Evolutionary conservation across 2,113 vertebrate genomes (phyloP).

Genomic region (Prietella phreatophila): DNA sequence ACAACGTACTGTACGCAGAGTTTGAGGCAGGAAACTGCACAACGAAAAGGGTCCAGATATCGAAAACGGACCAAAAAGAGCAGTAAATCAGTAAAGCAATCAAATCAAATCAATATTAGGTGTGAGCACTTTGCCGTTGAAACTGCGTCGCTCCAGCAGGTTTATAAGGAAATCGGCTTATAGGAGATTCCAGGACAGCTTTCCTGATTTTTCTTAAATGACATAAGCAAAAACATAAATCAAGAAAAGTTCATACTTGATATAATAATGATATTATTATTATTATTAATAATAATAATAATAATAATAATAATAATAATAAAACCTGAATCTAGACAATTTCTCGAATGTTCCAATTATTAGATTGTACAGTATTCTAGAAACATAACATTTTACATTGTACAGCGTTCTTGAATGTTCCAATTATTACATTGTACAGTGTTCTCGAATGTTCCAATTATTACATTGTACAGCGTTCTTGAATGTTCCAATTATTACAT

Average conservation of each 20-base stretch:
- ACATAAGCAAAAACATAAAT: neutral
- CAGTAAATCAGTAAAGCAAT: neutral
- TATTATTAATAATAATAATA: too few relatives aligned
- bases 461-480: too few relatives aligned
- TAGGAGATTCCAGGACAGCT: neutral
- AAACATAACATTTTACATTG: neutral
- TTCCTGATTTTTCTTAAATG: neutral
- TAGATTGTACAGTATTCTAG: too few relatives aligned
- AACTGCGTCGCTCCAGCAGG: neutral
- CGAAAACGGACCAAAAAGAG: neutral
- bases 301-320: too few relatives aligned
- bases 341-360: too few relatives aligned
- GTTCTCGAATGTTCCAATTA: too few relatives aligned
- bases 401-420: too few relatives aligned
- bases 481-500: too few relatives aligned
- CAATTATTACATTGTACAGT: too few relatives aligned
- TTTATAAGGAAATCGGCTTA: neutral
- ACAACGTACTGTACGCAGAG: neutral
- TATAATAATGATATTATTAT: too few relatives aligned
- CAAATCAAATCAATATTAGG: neutral
- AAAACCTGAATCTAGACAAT: too few relatives aligned
- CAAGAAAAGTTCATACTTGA: neutral
- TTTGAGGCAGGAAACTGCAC: neutral
- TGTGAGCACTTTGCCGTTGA: neutral
- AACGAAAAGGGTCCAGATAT: neutral